Base-by-base conservation (phyloP, 2,888 invertebrate species). In the Pyrrhosoma nymphula region DNA sequence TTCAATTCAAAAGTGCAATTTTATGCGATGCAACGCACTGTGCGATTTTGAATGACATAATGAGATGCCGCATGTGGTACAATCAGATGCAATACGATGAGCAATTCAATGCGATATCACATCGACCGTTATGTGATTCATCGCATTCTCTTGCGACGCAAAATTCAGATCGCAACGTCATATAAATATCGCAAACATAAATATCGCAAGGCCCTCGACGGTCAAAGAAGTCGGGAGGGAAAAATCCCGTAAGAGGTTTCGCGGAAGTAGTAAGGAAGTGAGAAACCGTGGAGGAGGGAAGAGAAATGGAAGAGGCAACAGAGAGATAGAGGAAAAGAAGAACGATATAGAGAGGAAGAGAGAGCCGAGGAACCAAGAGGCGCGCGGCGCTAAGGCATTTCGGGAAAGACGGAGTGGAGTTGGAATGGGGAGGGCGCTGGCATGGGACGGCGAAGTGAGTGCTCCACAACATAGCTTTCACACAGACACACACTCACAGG, bases 231-330 rank as follows among this genome's bases (percentile, higher is more conserved):
- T 35, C 35, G 20, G 39, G 63, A 39, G 96, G 97, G 96, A 96
- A 47, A 47, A 96, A 96, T 69, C n/a, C n/a, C n/a, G 69, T 69
- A 69, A 69, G 69, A 69, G 69, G 69, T n/a, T 69, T n/a, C 60
- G 20, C 8, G 47, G 47, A 47, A 47, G 47, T 47, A 8, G 47
- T n/a, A 96, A 96, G 96, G 96, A 96, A 96, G 60, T 60, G 20
- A 60, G 20, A 60, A 60, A 60, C 60, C 16, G 16, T 96, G 96
- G 96, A 96, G 96, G 95, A 96, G 96, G 96, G 96, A 96, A 96
- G 96, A 96, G n/a, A 69, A 96, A 60, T 60, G 96, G 96, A 30
- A 23, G 69, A 63, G 16, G 26, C 39, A n/a, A 39, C 35, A 56
- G n/a, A 56, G 95, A 55, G 82, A 90, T 75, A 56, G 90, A 63